phyloP scores from a whole-genome alignment of 2,888 invertebrate genomes.

The Acanthosepion pharaonis region DNA sequence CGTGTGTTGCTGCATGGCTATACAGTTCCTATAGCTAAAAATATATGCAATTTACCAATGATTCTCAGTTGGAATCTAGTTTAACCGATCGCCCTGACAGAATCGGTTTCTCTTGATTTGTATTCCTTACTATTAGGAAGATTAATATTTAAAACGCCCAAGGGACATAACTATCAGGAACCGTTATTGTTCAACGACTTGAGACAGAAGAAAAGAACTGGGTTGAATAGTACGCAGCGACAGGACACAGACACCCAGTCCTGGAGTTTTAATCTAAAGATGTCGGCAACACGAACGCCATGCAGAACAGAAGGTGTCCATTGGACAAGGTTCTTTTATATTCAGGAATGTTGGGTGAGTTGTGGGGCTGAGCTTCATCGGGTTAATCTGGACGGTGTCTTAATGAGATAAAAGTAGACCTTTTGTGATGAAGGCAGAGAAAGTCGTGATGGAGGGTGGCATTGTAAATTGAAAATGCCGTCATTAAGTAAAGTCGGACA shows the following conservation, averaged over 20 bases:
- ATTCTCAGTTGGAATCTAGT: neutral
- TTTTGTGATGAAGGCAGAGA: constrained; percentile 33
- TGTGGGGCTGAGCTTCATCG: neutral
- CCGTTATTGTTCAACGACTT: neutral
- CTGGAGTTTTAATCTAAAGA: neutral
- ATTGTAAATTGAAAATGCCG: neutral
- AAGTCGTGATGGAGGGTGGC: neutral
- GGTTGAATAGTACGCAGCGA: neutral
- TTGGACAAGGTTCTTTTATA: neutral
- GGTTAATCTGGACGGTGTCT: neutral
- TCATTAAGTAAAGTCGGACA: neutral
- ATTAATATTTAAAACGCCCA: neutral
- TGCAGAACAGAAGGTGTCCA: neutral
- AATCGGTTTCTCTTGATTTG: neutral
- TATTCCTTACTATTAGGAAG: neutral
- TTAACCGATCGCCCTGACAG: neutral
- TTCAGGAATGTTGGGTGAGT: neutral
- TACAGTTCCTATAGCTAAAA: too few relatives aligned
- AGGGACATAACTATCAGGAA: neutral
- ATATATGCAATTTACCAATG: too few relatives aligned
- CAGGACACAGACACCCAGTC: neutral
- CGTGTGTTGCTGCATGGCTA: too few relatives aligned
- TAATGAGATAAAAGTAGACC: neutral
- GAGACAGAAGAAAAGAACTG: neutral
- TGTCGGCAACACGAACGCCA: neutral